Evolutionary conservation across 2,113 vertebrate species (phyloP).

Genomic region (Andinoacara biseriatus): DNA sequence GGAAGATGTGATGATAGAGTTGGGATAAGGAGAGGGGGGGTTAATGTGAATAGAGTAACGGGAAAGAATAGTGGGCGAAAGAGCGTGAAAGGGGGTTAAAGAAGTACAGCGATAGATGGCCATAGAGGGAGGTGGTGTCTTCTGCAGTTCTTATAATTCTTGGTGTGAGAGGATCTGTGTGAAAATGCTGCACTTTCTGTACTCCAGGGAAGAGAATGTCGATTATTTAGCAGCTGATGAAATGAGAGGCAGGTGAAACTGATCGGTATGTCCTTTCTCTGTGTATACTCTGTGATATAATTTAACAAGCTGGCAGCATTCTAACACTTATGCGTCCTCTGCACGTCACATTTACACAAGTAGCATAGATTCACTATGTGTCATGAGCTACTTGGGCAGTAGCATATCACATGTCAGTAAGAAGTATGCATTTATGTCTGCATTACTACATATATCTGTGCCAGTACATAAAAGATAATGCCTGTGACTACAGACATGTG

Average conservation of each 20-base stretch:
- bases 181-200: slow-evolving; percentile 15
- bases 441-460: neutral
- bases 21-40: slow-evolving; percentile 3
- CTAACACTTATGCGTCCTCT: neutral
- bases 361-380: neutral
- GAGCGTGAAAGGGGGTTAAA: slow-evolving; percentile 12
- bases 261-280: neutral
- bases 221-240: slow-evolving; percentile 23
- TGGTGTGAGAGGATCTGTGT: slow-evolving; percentile 28
- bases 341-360: neutral
- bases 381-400: neutral
- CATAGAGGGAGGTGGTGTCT: slow-evolving; percentile 29
- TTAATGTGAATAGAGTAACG: slow-evolving; percentile 43
- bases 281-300: neutral
- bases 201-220: neutral
- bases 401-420: neutral
- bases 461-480: neutral
- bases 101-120: slow-evolving; percentile 22
- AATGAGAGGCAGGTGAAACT: neutral
- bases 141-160: neutral
- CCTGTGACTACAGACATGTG: slow-evolving; percentile 2
- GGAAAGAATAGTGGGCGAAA: slow-evolving; percentile 27
- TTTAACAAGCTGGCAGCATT: neutral
- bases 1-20: slow-evolving; percentile 32
- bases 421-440: neutral